phyloP scores from a whole-genome alignment of 2,113 vertebrate species.

The Trematomus loennbergii region DNA sequence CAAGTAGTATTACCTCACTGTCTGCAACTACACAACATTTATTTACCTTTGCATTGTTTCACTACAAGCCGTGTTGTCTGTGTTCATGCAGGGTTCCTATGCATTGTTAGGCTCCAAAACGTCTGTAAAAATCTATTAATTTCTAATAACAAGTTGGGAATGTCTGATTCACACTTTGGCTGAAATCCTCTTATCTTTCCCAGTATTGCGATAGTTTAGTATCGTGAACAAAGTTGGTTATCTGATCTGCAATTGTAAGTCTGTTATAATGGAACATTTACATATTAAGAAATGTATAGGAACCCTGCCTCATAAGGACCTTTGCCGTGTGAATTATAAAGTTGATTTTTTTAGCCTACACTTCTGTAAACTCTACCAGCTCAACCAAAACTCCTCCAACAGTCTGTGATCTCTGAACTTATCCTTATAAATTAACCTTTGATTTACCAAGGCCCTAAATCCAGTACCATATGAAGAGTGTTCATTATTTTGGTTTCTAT shows the following conservation, averaged over 20 bases:
- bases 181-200: not conserved
- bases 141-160: not conserved
- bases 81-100: slow-evolving; percentile 47
- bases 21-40: slow-evolving; percentile 10
- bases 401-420: slow-evolving; percentile 1
- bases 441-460: not conserved
- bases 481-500: slow-evolving; percentile 44
- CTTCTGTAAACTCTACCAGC: slow-evolving; percentile 73
- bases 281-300: slow-evolving; percentile 17
- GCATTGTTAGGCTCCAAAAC: not conserved
- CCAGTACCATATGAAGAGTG: not conserved
- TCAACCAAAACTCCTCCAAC: slow-evolving; percentile 67
- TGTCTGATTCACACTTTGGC: not conserved
- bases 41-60: slow-evolving; percentile 13
- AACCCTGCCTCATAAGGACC: slow-evolving; percentile 55
- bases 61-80: slow-evolving; percentile 11
- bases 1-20: slow-evolving; percentile 66
- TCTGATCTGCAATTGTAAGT: not conserved
- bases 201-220: not conserved
- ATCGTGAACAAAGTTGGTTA: not conserved
- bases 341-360: slow-evolving; percentile 46
- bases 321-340: slow-evolving; percentile 39
- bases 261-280: not conserved
- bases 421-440: not conserved
- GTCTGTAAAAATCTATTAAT: not conserved